Evolutionary conservation across 2,888 invertebrate species (phyloP), one percentile per base, ranked within the genome.

Genomic region (Platerodrilus igneus): DNA sequence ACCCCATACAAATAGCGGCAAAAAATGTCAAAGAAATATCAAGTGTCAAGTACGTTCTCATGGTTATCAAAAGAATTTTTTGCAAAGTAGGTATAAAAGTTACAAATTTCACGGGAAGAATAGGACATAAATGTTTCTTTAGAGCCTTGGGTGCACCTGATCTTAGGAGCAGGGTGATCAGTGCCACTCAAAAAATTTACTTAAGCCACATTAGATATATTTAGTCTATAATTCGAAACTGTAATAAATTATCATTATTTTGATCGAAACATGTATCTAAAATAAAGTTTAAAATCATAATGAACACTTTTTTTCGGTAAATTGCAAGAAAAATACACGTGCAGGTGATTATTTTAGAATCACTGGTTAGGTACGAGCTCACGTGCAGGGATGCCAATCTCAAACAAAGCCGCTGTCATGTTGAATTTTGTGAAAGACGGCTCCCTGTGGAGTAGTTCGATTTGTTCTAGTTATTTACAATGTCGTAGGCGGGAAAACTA

Each of bases 21-120:
- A 42, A 41, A 44, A 41, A 35, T 41, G 39, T 44, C 43, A 40
- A 44, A 51, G 50, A 55, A 56, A 58, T 65, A 67, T 66, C 66
- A 51, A 57, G 58, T 67, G 64, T 66, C 67, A 62, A 65, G 64
- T 65, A 58, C 50, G 63, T 67, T 67, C 67, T 65, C 67, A 67
- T 58, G 65, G 56, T 43, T 49, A 45, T 56, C 54, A 60, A 61
- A 57, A 53, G 57, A 46, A 47, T 36, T 50, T 58, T 60, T 57
- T 51, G 59, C 57, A 54, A 62, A 62, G 57, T 61, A 59, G 62
- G 63, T 59, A 63, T 60, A 63, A 62, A 62, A 64, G 63, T 64
- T 63, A 64, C 63, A 62, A 60, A 60, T 61, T 62, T 63, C 60
- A 57, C 56, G 47, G 47, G 55, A 52, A 53, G 57, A 59, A 61